Evolutionary conservation across 1,140 invertebrate species (phyloP).

Genomic region (Lasaia peninsularis): DNA sequence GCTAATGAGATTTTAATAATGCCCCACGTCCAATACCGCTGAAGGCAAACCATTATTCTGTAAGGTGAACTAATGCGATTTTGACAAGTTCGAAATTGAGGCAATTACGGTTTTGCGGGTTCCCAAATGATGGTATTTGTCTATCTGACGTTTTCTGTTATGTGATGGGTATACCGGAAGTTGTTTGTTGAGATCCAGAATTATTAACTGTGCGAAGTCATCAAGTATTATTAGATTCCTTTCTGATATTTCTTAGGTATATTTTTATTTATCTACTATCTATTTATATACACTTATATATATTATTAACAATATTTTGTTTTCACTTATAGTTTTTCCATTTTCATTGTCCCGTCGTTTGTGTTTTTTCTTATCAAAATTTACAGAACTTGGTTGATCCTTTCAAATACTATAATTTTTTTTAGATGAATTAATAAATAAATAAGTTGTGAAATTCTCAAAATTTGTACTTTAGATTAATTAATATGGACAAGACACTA

Average conservation of each 20-base stretch:
- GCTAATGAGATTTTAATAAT: constrained; percentile 77
- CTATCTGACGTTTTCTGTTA: constrained; percentile 42
- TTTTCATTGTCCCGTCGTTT: too few species aligned
- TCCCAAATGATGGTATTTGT: constrained; percentile 63
- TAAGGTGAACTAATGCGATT: constrained; percentile 69
- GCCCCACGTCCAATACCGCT: constrained; percentile 56
- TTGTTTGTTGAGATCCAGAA: constrained; percentile 32
- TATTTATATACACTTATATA: too few species aligned
- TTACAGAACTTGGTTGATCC: too few species aligned
- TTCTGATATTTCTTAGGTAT: background rate
- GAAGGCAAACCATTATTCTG: constrained; percentile 57
- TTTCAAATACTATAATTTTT: too few species aligned
- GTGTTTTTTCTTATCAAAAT: too few species aligned
- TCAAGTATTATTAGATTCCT: background rate
- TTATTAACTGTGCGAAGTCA: background rate
- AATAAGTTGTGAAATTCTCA: too few species aligned
- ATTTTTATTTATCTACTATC: background rate
- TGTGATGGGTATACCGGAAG: constrained; percentile 45
- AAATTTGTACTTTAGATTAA: too few species aligned
- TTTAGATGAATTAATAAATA: too few species aligned
- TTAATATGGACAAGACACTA: too few species aligned
- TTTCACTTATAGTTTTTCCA: too few species aligned
- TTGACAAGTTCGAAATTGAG: constrained; percentile 75
- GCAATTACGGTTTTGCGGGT: constrained; percentile 65
- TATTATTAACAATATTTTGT: too few species aligned